Conservation (phyloP, 2,797 vertebrate species). For the Labroides dimidiatus region DNA sequence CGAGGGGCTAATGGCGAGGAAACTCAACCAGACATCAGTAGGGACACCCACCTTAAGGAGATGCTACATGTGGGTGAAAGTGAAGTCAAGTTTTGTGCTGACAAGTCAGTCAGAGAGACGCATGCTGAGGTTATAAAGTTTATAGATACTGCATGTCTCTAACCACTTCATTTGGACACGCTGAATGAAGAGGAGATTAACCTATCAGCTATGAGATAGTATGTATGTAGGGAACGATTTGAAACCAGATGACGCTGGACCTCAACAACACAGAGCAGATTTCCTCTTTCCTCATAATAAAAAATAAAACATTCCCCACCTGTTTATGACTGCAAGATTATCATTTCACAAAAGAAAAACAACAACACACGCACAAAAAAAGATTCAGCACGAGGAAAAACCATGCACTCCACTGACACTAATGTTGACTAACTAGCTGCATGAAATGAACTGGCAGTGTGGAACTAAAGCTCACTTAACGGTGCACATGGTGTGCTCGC, state of each 20-base stretch:
- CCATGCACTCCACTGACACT: neutral
- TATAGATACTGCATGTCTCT: neutral
- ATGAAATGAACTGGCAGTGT: neutral
- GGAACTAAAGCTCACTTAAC: slow-evolving; percentile 1
- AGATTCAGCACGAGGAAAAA: no score
- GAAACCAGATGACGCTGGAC: neutral
- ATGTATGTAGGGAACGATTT: no score
- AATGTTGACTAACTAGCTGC: slow-evolving; percentile 1
- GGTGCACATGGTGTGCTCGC: no score
- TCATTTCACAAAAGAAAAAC: no score
- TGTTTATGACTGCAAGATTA: neutral
- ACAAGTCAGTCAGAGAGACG: slow-evolving; percentile 1
- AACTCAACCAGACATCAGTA: slow-evolving; percentile 33
- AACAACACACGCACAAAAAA: no score
- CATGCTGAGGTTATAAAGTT: slow-evolving; percentile 8
- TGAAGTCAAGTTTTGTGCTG: slow-evolving; percentile 32
- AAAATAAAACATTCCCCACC: no score
- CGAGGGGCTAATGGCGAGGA: slow-evolving; percentile 54
- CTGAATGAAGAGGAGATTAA: neutral
- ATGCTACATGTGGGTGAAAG: slow-evolving; percentile 12
- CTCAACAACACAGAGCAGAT: neutral
- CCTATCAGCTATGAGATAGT: neutral
- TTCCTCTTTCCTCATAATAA: no score
- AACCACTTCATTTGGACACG: neutral
- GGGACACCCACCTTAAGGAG: slow-evolving; percentile 29